These are phyloP conservation scores for Chloebia gouldiae DNA, from an alignment of 2,113 vertebrate genomes.

Conservation along the genomic window DNA sequence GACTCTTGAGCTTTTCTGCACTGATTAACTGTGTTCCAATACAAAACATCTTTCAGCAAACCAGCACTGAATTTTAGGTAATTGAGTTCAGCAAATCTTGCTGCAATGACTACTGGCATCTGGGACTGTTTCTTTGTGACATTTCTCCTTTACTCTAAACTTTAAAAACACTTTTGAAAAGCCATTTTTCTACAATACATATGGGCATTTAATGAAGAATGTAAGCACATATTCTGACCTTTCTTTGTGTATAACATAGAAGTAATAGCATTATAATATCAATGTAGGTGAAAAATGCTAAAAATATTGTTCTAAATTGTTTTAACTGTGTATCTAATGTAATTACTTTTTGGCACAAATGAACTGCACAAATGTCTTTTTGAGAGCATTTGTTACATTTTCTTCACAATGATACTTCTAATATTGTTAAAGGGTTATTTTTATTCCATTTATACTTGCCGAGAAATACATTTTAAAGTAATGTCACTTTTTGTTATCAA, in stretches of 20 bases:
- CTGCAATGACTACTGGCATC: neutral
- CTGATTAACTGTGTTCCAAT: conserved; percentile 28
- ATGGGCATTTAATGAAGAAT: neutral
- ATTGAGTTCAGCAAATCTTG: neutral
- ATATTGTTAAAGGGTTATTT: neutral
- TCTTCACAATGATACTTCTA: neutral
- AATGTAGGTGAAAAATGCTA: neutral
- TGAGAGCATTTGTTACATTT: neutral
- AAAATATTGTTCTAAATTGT: neutral
- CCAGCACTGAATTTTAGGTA: neutral
- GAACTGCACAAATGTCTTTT: neutral
- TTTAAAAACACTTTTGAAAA: neutral
- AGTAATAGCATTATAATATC: neutral
- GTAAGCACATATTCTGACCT: neutral
- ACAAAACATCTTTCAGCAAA: neutral
- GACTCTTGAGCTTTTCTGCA: neutral
- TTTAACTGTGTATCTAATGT: neutral
- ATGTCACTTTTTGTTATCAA: neutral
- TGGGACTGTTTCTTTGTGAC: neutral
- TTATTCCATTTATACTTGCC: neutral
- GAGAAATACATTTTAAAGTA: neutral
- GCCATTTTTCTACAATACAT: neutral
- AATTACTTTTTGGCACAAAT: neutral
- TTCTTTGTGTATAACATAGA: neutral
- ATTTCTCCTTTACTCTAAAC: neutral